phyloP scores from a whole-genome alignment of 2,797 vertebrate genomes.

The Chloroceryle inda region DNA sequence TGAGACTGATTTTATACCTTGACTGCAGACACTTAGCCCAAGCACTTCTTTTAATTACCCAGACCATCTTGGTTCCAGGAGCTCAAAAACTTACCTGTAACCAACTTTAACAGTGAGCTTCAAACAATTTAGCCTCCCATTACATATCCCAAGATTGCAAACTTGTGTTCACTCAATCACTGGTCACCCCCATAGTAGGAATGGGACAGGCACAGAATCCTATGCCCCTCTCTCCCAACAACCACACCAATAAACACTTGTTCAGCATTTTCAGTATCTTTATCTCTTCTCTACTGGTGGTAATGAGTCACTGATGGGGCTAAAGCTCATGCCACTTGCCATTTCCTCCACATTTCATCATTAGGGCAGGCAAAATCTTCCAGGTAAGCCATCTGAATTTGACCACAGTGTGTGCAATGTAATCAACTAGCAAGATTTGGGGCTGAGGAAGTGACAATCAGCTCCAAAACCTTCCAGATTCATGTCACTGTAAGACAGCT shows the following conservation, averaged over 20 bases:
- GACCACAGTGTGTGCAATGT: background rate
- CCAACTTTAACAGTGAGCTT: background rate
- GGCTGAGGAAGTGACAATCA: background rate
- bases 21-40: background rate
- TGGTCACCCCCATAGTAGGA: accelerated
- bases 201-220: background rate
- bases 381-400: background rate
- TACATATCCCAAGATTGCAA: background rate
- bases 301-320: background rate
- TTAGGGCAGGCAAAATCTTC: background rate
- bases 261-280: background rate
- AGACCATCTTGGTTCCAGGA: background rate
- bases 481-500: background rate
- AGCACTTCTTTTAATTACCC: background rate
- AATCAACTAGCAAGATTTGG: background rate
- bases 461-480: background rate
- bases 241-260: background rate
- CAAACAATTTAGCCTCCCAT: background rate
- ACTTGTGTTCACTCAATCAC: background rate
- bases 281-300: background rate
- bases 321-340: background rate
- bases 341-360: background rate
- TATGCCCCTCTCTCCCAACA: background rate
- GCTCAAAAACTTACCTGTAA: background rate
- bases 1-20: background rate